Conservation (phyloP, 2,113 vertebrate genomes). For the Daubentonia madagascariensis region DNA sequence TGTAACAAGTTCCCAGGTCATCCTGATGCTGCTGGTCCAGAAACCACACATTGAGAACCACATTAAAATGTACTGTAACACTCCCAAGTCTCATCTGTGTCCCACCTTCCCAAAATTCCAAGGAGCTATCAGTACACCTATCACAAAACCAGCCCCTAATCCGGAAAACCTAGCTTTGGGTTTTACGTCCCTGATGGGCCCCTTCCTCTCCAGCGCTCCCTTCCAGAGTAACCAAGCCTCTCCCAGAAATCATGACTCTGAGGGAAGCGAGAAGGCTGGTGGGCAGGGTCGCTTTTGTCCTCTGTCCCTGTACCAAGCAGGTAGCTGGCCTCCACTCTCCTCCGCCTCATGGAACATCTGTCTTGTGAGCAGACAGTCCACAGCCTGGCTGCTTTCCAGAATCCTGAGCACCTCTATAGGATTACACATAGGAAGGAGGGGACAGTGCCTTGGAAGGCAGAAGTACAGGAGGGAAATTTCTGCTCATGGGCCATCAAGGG, state of each 20-base stretch:
- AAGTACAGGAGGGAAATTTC: not conserved
- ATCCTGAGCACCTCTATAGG: not conserved
- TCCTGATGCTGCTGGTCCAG: not conserved
- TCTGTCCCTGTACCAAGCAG: not conserved
- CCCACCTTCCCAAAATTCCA: not conserved
- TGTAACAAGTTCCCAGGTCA: not conserved
- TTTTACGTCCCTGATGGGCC: not conserved
- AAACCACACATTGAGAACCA: not conserved
- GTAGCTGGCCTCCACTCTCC: not conserved
- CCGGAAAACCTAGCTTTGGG: not conserved
- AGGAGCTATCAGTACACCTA: not conserved
- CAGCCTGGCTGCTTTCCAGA: not conserved
- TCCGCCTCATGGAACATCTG: not conserved
- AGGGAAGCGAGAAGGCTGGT: not conserved
- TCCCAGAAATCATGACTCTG: not conserved
- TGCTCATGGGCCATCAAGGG: not conserved
- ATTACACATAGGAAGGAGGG: not conserved
- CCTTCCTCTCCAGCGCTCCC: not conserved
- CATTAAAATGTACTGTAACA: not conserved
- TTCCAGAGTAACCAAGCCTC: not conserved
- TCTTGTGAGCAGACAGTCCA: not conserved
- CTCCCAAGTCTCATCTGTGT: not conserved
- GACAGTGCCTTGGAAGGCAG: not conserved
- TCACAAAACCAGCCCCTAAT: not conserved
- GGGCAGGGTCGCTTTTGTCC: not conserved